Conservation (phyloP, 2,113 vertebrate species). For the Microcebus lehilahytsara region DNA sequence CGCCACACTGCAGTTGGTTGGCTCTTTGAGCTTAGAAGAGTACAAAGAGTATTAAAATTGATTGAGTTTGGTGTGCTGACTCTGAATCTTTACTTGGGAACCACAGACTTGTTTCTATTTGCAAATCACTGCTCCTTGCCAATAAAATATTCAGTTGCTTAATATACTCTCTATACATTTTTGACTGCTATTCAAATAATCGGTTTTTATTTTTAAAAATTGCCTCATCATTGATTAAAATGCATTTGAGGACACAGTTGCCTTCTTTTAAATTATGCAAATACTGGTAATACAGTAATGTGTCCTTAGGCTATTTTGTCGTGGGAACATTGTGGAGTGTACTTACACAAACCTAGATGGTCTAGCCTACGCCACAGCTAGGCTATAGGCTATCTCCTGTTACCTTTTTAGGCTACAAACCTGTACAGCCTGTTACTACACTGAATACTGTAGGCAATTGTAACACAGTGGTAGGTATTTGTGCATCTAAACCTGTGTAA, state of each 20-base stretch:
- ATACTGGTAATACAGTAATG: neutral
- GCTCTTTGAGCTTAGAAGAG: conserved; percentile 59
- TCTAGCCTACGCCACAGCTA: neutral
- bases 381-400: neutral
- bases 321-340: neutral
- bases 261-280: neutral
- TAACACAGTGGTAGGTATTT: neutral
- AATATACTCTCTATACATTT: neutral
- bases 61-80: conserved; percentile 73
- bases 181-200: neutral
- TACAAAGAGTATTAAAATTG: conserved; percentile 75
- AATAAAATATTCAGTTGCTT: conserved; percentile 39
- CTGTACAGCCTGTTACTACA: neutral
- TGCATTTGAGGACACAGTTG: neutral
- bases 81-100: conserved; percentile 61
- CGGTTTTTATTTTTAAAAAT: neutral
- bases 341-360: neutral
- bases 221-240: neutral
- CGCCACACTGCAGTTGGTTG: conserved; percentile 82
- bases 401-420: neutral
- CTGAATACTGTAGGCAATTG: neutral
- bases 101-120: conserved; percentile 56
- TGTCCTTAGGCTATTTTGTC: neutral
- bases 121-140: conserved; percentile 47
- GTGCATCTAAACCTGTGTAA: neutral